Conservation (phyloP, 2,888 invertebrate genomes). For the Sarcophaga rosellei region DNA sequence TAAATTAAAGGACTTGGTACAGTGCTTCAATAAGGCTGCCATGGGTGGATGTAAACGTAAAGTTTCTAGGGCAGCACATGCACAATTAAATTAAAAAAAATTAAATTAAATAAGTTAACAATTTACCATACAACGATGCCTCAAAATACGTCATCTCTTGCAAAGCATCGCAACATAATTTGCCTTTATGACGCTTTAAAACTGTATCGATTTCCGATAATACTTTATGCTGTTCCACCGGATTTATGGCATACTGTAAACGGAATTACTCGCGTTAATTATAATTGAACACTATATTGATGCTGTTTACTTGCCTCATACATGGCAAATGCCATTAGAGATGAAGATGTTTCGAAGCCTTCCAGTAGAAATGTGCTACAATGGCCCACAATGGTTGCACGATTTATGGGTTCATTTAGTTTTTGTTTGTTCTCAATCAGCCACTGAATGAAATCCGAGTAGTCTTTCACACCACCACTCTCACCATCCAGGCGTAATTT, state of each 20-base stretch:
- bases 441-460: slow-evolving; percentile 73
- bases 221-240: slow-evolving; percentile 69
- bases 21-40: slow-evolving; percentile 74
- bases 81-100: slow-evolving; percentile 1
- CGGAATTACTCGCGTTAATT: not conserved
- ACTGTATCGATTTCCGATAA: slow-evolving; percentile 73
- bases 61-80: slow-evolving; percentile 69
- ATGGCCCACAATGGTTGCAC: slow-evolving; percentile 72
- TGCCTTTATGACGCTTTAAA: slow-evolving; percentile 66
- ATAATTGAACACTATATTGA: not conserved
- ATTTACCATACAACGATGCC: slow-evolving; percentile 72
- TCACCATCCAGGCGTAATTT: slow-evolving; percentile 46
- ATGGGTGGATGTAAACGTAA: slow-evolving; percentile 75
- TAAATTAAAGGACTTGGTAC: slow-evolving; percentile 72
- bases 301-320: slow-evolving; percentile 70
- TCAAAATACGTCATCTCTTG: slow-evolving; percentile 73
- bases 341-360: slow-evolving; percentile 77
- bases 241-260: slow-evolving; percentile 69
- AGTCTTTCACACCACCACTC: not conserved
- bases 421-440: slow-evolving; percentile 71
- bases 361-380: slow-evolving; percentile 75
- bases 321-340: slow-evolving; percentile 74
- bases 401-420: slow-evolving; percentile 68
- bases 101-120: not conserved
- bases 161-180: slow-evolving; percentile 70